Conservation (phyloP, 2,113 vertebrate species). For the Leucosticte australis region DNA sequence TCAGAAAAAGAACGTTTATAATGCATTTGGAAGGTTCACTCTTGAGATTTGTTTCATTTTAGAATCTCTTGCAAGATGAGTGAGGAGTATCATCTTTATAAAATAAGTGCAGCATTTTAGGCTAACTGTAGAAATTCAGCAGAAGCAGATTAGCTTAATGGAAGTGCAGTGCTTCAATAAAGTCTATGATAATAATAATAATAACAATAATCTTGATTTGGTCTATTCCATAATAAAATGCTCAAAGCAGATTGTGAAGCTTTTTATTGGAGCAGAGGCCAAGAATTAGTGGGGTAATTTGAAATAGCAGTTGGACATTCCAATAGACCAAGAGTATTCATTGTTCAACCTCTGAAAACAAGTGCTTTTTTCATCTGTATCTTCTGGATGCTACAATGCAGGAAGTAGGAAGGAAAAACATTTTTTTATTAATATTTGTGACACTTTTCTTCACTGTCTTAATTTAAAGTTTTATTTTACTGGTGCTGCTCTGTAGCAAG, state of each 20-base stretch:
- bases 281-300: not conserved
- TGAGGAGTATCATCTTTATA: not conserved
- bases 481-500: not conserved
- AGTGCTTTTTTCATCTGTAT: not conserved
- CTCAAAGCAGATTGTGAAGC: not conserved
- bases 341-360: not conserved
- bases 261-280: not conserved
- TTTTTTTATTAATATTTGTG: not conserved
- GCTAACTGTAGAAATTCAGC: not conserved
- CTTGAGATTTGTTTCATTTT: not conserved
- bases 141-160: not conserved
- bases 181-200: not conserved
- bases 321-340: not conserved
- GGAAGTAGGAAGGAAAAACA: not conserved
- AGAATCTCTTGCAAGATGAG: not conserved
- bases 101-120: not conserved
- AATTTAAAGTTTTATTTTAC: not conserved
- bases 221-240: not conserved
- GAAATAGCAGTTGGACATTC: not conserved
- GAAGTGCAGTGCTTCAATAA: not conserved
- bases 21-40: not conserved
- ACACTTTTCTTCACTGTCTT: not conserved
- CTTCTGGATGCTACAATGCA: not conserved
- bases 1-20: not conserved
- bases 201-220: not conserved